Base-by-base conservation (phyloP, 2,797 vertebrate genomes). In the Lithobates pipiens region DNA sequence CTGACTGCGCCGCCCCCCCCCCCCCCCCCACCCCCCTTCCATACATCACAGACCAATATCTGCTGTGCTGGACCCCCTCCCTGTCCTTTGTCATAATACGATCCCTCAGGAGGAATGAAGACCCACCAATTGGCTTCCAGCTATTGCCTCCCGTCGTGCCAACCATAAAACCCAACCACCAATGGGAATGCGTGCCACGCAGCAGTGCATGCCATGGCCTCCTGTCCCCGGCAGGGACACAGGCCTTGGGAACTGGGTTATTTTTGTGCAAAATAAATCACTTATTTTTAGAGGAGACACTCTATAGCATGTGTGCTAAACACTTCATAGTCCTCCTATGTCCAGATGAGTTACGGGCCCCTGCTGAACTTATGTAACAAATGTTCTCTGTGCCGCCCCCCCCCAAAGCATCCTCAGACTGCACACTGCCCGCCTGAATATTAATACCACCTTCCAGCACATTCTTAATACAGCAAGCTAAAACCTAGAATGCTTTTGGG, bases 261-360 rank as follows among this genome's bases (percentile, higher is more conserved):
- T 80, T 80, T 71, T 61, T 71, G 78, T 72, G 70, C 29, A 71
- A 80, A 80, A 80, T 80, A 80, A 80, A 80, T 80, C 78, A 80
- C 29, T 80, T 80, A 80, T 80, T 80, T 80, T 80, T 80, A 80
- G 78, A 27, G 27, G 36, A 80, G 78, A 57, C 46, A 44, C 54
- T 61, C 68, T 80, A 80, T 80, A 80, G 70, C 78, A 80, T 80
- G 42, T 25, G 67, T 5, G 68, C 44, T 72, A 80, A 72, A 80
- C 46, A 61, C 15, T 42, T 80, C 36, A 54, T 72, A 80, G 39
- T 80, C 68, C 34, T 50, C 32, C 34, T 32, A 67, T 57, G 29
- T 80, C 68, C 77, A 36, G 27, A 71, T 72, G 68, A 80, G 54
- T 80, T 80, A 80, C 68, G 57, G 21, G 1, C 67, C 67, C 70